These are phyloP conservation scores for Anas platyrhynchos DNA, from an alignment of 2,113 vertebrate species.

Conservation along the genomic window DNA sequence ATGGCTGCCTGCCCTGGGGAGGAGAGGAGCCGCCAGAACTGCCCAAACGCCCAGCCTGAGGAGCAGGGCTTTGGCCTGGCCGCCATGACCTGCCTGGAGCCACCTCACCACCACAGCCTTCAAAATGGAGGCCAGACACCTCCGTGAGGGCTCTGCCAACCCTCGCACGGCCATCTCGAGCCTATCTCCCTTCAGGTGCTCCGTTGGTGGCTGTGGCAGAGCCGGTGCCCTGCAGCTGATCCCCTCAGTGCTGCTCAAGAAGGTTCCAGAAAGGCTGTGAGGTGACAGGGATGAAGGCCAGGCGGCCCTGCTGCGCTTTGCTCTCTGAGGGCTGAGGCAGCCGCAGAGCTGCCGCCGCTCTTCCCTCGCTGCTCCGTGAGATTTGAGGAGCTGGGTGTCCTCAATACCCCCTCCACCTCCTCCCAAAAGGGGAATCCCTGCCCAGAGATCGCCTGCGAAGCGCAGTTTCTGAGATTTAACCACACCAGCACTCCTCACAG, in stretches of 20 bases:
- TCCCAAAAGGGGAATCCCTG: neutral
- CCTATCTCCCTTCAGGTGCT: neutral
- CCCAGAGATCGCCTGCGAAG: neutral
- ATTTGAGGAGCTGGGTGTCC: rapidly evolving
- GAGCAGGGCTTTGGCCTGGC: neutral
- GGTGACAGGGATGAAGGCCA: neutral
- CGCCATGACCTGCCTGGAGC: neutral
- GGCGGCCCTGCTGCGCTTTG: neutral
- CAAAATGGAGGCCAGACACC: neutral
- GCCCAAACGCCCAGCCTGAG: neutral
- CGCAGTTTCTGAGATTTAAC: rapidly evolving
- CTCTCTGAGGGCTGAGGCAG: rapidly evolving
- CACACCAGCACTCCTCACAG: neutral
- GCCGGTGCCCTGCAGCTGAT: neutral
- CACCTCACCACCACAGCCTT: rapidly evolving
- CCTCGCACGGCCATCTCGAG: rapidly evolving
- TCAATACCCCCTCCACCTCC: neutral
- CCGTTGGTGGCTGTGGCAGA: rapidly evolving
- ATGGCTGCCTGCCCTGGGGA: neutral
- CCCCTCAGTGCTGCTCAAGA: neutral
- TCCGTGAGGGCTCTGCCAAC: neutral
- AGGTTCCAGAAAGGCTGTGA: neutral
- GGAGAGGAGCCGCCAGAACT: neutral
- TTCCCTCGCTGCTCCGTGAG: neutral
- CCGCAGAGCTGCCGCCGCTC: rapidly evolving